A percentile compares a stretch with the other conserved stretches of the same genome.
phyloP scores from a whole-genome alignment of 2,113 vertebrate species.

The Ageneiosus marmoratus region DNA sequence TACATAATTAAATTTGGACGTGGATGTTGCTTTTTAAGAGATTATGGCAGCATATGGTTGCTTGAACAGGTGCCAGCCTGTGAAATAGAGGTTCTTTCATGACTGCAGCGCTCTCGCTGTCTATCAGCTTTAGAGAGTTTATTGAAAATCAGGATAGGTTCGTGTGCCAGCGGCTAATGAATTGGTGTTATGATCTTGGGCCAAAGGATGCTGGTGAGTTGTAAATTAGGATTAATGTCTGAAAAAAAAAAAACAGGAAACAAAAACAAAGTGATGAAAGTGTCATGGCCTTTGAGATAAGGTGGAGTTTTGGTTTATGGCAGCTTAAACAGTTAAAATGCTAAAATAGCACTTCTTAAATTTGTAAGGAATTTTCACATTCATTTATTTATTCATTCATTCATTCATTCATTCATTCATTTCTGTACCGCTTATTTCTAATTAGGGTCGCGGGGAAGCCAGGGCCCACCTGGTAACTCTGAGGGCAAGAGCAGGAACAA shows the following conservation, averaged over 20 bases:
- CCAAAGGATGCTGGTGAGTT: constrained; percentile 69
- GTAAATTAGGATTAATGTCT: constrained; percentile 73
- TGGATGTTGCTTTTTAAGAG: constrained; percentile 90
- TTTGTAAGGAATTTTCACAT: neutral
- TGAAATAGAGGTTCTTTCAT: constrained; percentile 75
- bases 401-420: too few relatives aligned
- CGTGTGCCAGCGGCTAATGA: constrained; percentile 77
- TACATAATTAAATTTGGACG: constrained; percentile 96
- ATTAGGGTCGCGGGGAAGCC: too few relatives aligned
- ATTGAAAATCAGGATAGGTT: constrained; percentile 76
- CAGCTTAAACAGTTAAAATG: constrained; percentile 30
- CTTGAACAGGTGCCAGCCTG: constrained; percentile 87
- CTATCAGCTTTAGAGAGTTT: constrained; percentile 77
- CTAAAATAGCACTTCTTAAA: neutral
- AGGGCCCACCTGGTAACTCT: too few relatives aligned
- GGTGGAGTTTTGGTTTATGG: constrained; percentile 60
- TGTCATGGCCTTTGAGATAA: constrained; percentile 34
- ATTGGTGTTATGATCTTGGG: constrained; percentile 79
- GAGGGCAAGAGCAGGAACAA: too few relatives aligned
- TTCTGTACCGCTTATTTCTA: too few relatives aligned
- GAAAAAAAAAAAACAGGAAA: constrained; percentile 33
- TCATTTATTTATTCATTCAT: too few relatives aligned
- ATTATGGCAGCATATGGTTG: constrained; percentile 94
- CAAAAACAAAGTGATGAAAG: constrained; percentile 57
- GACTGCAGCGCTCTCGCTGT: constrained; percentile 54